Base-by-base conservation (phyloP, 2,113 vertebrate genomes). In the Sapajus apella region DNA sequence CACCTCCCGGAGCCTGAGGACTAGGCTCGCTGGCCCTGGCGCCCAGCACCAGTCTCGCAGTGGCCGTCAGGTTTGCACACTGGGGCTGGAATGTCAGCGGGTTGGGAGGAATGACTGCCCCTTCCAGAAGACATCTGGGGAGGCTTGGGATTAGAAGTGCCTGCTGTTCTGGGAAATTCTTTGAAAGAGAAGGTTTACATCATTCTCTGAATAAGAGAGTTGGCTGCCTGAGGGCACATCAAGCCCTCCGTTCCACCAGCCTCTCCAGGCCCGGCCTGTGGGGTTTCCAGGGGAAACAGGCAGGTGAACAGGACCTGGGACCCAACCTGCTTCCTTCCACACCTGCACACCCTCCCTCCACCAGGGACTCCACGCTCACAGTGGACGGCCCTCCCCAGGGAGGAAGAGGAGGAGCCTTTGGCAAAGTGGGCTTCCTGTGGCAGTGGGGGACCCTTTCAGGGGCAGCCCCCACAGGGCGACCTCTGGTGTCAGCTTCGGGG, bases 271-370 rank as follows among this genome's bases (percentile, higher is more conserved):
- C 70, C 2, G n/a, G 70, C 35, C n/a, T 37, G n/a, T 14, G 72
- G 72, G 68, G 4, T 16, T 45, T 43, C 9, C 0, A 3, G 20
- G 47, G 73, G 8, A 58, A 50, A 4, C 0, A 21, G n/a, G 50
- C 32, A 6, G 30, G 17, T 5, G 61, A n/a, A 27, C 2, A 30
- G 32, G 47, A 43, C 72, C 40, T 16, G 11, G 50, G 27, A 3
- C 23, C 8, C 2, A 25, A 66, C 52, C 52, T 52, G 52, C 16
- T 5, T 52, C 52, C 52, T 52, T 52, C 70, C 32, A 45, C 8
- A 32, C 25, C 64, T 18, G 3, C 8, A 5, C 10, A 20, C 47
- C 43, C 32, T 1, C 16, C 32, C 11, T 64, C 58, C 4, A 6
- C 52, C 72, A 55, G 58, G 32, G 35, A 6, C 1, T 10, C n/a